phyloP scores from a whole-genome alignment of 2,797 vertebrate genomes.

The Mormyrops boulengeri region DNA sequence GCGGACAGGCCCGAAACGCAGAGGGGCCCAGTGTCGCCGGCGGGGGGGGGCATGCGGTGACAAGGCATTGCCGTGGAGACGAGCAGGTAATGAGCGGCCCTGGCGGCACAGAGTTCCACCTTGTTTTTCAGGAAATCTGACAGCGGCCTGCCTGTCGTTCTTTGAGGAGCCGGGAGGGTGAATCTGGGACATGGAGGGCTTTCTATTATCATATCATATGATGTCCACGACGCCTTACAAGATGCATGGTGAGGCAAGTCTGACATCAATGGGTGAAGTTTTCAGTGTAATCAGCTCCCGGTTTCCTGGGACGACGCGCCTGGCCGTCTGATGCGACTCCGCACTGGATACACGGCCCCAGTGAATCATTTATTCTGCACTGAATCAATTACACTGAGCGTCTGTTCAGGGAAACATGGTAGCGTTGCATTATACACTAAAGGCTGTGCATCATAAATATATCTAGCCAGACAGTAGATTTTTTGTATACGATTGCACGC shows the following conservation, averaged over 20 bases:
- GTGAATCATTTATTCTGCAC: neutral
- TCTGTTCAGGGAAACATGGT: neutral
- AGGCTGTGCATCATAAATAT: neutral
- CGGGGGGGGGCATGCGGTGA: neutral
- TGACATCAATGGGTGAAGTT: neutral
- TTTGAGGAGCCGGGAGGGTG: neutral
- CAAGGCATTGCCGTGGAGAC: neutral
- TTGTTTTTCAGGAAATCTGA: neutral
- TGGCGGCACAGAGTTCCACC: neutral
- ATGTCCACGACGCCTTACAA: neutral
- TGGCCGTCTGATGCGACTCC: neutral
- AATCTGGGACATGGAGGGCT: neutral
- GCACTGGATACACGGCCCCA: neutral
- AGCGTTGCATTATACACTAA: neutral
- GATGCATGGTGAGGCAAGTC: neutral
- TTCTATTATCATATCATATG: constrained; percentile 4
- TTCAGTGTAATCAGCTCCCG: neutral
- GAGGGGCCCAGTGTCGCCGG: neutral
- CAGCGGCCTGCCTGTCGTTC: neutral
- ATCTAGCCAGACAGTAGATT: neutral
- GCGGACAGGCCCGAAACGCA: neutral
- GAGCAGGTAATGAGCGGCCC: neutral
- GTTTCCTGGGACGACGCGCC: neutral
- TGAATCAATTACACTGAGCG: neutral
- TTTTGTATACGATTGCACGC: neutral